A percentile compares a stretch with the other conserved stretches of the same genome.
phyloP scores from a whole-genome alignment of 1,140 invertebrate genomes.

The Drosophila ambigua region DNA sequence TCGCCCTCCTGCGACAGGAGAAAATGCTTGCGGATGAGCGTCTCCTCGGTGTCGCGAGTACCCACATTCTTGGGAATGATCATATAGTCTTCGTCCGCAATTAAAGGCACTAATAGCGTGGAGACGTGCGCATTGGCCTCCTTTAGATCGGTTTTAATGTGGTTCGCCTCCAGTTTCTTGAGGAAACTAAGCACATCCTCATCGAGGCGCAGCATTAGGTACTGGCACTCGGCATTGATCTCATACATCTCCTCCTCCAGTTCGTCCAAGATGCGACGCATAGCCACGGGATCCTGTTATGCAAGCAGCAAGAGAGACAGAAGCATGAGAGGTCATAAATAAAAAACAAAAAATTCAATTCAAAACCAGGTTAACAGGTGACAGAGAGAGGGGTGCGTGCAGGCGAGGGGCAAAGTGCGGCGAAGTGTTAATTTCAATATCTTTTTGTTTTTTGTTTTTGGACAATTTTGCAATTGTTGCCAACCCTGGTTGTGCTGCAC shows the following conservation, averaged over 20 bases:
- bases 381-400: not conserved
- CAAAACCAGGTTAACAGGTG: not conserved
- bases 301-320: slow-evolving; percentile 6
- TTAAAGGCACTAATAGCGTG: slow-evolving; percentile 63
- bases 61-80: slow-evolving; percentile 61
- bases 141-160: slow-evolving; percentile 49
- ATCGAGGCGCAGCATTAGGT: slow-evolving; percentile 61
- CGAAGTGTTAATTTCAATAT: too few species aligned
- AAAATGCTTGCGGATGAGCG: slow-evolving; percentile 76
- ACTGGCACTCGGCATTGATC: slow-evolving; percentile 79
- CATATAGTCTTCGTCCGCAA: slow-evolving; percentile 55
- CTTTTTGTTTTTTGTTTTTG: too few species aligned
- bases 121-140: slow-evolving; percentile 65
- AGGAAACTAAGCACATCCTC: slow-evolving; percentile 15
- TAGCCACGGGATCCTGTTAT: slow-evolving; percentile 72
- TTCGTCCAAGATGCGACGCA: slow-evolving; percentile 77
- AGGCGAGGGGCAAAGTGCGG: not conserved
- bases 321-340: not conserved
- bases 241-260: slow-evolving; percentile 76
- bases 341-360: slow-evolving; percentile 1
- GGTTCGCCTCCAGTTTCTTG: slow-evolving; percentile 47
- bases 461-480: not conserved
- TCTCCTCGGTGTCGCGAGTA: slow-evolving; percentile 66
- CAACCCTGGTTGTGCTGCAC: not conserved
- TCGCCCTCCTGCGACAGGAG: slow-evolving; percentile 68